phyloP scores from a whole-genome alignment of 2,113 vertebrate species.

The Aphyosemion australe region DNA sequence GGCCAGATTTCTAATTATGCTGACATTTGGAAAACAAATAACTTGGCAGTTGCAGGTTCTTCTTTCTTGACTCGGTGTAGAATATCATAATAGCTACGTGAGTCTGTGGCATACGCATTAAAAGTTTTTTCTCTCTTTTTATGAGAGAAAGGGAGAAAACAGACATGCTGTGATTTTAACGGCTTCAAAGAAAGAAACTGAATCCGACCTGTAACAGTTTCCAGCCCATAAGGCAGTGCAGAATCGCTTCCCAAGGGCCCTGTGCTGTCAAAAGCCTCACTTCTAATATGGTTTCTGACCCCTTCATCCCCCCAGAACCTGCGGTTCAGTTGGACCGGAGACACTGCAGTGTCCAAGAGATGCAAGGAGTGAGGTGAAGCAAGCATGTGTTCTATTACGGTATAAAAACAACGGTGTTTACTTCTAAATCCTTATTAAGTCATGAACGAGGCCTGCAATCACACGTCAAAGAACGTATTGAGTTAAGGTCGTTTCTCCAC shows the following conservation, averaged over 20 bases:
- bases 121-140: conserved; percentile 1
- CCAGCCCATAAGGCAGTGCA: conserved; percentile 30
- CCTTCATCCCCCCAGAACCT: conserved; percentile 44
- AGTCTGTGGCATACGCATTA: conserved; percentile 33
- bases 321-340: conserved; percentile 46
- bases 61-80: conserved; percentile 15
- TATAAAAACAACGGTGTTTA: conserved; percentile 63
- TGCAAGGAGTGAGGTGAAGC: conserved; percentile 33
- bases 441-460: conserved; percentile 52
- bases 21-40: conserved; percentile 60
- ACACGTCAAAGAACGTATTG: conserved; percentile 50
- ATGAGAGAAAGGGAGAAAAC: conserved; percentile 18
- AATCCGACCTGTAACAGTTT: conserved; percentile 43
- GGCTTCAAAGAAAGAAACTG: conserved; percentile 21
- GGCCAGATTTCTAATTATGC: conserved; percentile 31
- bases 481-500: conserved; percentile 64
- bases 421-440: conserved; percentile 44
- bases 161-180: conserved; percentile 17
- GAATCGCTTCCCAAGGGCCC: conserved; percentile 42
- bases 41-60: conserved; percentile 29
- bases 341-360: conserved; percentile 28
- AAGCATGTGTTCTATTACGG: conserved; percentile 45
- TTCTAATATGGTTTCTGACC: conserved; percentile 49
- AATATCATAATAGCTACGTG: conserved; percentile 27
- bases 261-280: conserved; percentile 54